Conservation (phyloP, 1,140 invertebrate genomes). For the Drosophila busckii region DNA sequence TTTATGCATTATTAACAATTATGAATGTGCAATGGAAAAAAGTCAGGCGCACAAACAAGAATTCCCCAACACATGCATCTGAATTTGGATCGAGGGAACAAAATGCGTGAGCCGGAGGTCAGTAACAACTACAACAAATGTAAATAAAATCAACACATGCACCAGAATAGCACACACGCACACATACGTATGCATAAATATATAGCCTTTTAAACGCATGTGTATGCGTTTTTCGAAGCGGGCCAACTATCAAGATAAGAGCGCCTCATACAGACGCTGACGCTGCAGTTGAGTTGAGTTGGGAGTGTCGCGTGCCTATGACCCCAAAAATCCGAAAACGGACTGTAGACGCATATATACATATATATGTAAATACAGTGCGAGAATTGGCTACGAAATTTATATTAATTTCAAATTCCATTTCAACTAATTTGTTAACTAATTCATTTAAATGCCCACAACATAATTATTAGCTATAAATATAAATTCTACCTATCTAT, state of each 20-base stretch:
- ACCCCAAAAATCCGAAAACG: constrained; percentile 45
- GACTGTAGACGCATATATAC: constrained; percentile 10
- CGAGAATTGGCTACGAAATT: too few species aligned
- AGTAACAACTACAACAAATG: constrained; percentile 20
- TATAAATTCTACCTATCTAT: too few species aligned
- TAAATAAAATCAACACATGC: constrained; percentile 40
- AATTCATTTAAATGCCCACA: too few species aligned
- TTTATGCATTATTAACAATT: constrained; percentile 42
- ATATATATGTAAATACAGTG: too few species aligned
- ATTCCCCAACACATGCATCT: constrained; percentile 27
- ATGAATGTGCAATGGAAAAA: constrained; percentile 33
- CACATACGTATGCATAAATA: neutral
- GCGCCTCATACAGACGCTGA: neutral
- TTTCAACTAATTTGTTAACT: too few species aligned
- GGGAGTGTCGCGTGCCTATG: constrained; percentile 16
- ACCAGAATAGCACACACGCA: constrained; percentile 15
- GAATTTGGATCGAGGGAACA: constrained; percentile 22
- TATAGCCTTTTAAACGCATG: neutral
- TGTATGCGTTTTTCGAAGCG: constrained; percentile 29
- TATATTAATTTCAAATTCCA: too few species aligned
- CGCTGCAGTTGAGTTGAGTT: constrained; percentile 4
- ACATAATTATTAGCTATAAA: too few species aligned
- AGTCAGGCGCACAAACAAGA: constrained; percentile 29
- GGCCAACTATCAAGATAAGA: constrained; percentile 32
- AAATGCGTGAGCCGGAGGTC: constrained; percentile 33